These are phyloP conservation scores for Morphnarchus princeps DNA, from an alignment of 2,113 vertebrate species.

Conservation along the genomic window DNA sequence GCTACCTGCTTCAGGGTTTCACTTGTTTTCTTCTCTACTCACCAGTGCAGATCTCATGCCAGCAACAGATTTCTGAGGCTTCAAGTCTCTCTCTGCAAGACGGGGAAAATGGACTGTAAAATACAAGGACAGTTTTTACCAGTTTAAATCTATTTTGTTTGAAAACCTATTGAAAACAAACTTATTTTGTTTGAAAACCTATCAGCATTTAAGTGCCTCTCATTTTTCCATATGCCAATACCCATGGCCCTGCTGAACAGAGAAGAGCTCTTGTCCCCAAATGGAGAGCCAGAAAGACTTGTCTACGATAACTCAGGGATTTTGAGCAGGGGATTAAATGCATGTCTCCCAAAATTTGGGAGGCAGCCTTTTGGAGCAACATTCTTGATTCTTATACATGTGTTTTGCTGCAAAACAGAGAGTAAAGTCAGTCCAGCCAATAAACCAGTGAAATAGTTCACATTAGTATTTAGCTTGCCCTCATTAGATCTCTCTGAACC, in stretches of 20 bases:
- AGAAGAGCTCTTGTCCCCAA: neutral
- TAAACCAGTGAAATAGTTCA: neutral
- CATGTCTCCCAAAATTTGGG: neutral
- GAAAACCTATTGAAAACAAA: neutral
- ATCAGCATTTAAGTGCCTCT: neutral
- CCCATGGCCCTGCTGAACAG: neutral
- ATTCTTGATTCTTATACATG: neutral
- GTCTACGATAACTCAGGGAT: neutral
- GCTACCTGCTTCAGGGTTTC: neutral
- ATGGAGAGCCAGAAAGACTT: neutral
- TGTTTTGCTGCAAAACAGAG: neutral
- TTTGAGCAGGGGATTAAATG: neutral
- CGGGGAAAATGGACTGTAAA: neutral
- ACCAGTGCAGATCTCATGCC: neutral
- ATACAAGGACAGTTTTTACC: neutral
- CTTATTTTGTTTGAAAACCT: neutral
- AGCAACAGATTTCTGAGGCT: neutral
- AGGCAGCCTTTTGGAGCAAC: neutral
- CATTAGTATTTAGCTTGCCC: neutral
- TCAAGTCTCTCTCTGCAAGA: neutral
- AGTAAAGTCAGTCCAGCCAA: neutral
- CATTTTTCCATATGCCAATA: neutral
- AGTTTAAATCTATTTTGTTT: neutral
- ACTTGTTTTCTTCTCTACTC: neutral
- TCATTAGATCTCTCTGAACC: neutral